phyloP scores from a whole-genome alignment of 2,797 vertebrate genomes.

The Muraenolepis orangiensis region DNA sequence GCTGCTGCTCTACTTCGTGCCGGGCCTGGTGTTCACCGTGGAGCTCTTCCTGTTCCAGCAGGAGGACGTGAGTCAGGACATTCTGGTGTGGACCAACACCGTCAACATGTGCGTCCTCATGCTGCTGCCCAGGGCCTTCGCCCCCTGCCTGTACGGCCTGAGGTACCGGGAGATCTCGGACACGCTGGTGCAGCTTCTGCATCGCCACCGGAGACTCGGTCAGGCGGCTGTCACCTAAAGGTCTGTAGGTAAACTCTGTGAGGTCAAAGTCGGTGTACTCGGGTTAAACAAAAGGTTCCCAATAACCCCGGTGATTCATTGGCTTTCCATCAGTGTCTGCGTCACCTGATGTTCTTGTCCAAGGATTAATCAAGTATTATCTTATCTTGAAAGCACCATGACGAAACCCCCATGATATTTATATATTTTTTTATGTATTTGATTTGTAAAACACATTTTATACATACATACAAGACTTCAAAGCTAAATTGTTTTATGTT shows the following conservation, averaged over 20 bases:
- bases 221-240: no score
- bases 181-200: slow-evolving; percentile 58
- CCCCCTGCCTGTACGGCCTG: slow-evolving; percentile 77
- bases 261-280: neutral
- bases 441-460: no score
- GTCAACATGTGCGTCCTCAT: slow-evolving; percentile 73
- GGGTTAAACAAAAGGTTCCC: neutral
- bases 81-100: slow-evolving; percentile 71
- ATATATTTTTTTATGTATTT: neutral
- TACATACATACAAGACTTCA: neutral
- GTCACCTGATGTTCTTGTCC: neutral
- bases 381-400: neutral
- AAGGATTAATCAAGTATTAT: neutral
- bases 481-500: neutral
- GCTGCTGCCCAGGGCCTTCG: slow-evolving; percentile 73
- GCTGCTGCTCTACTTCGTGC: slow-evolving; percentile 74
- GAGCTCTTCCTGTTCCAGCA: slow-evolving; percentile 63
- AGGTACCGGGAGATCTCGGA: slow-evolving; percentile 74
- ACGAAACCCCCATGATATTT: neutral
- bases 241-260: no score
- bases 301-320: neutral
- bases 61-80: slow-evolving; percentile 33
- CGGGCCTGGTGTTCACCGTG: slow-evolving; percentile 70
- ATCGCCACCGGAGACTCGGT: slow-evolving; percentile 35
- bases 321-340: neutral